These are phyloP conservation scores for Pyrrhia umbra DNA, from an alignment of 2,888 invertebrate species.

Conservation along the genomic window DNA sequence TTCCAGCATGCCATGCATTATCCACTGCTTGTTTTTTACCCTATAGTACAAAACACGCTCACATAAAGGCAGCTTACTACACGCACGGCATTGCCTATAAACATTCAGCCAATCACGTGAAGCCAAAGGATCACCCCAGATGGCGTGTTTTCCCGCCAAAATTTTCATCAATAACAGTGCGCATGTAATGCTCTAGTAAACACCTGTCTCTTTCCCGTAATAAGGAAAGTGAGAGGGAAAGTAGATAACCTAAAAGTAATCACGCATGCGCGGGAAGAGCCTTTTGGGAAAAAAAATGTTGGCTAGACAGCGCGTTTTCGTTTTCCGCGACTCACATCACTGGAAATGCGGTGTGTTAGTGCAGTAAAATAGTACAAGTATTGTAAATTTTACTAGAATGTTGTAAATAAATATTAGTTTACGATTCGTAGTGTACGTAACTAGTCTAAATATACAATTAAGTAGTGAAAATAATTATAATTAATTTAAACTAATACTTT, in stretches of 20 bases:
- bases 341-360: constrained; percentile 70
- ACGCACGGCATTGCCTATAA: constrained; percentile 23
- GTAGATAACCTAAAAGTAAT: constrained; percentile 76
- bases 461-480: constrained; percentile 20
- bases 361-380: constrained; percentile 60
- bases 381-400: constrained; percentile 51
- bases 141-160: constrained; percentile 81
- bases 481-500: constrained; percentile 9
- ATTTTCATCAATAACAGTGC: constrained; percentile 87
- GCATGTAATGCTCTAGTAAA: constrained; percentile 79
- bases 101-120: constrained; percentile 52
- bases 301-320: constrained; percentile 63
- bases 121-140: constrained; percentile 51
- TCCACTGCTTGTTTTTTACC: constrained; percentile 20
- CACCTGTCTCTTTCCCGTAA: constrained; percentile 69
- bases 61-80: constrained; percentile 10
- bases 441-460: constrained; percentile 38
- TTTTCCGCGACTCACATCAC: constrained; percentile 59
- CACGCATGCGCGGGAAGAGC: constrained; percentile 80
- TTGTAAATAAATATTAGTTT: constrained; percentile 57
- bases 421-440: constrained; percentile 45
- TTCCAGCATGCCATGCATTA: background rate
- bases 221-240: constrained; percentile 68
- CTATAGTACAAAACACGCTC: constrained; percentile 1
- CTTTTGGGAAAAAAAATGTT: constrained; percentile 59